Evolutionary conservation across 2,888 invertebrate genomes (phyloP), one percentile per base, ranked within the genome.

Genomic region (Thymelicus acteon): DNA sequence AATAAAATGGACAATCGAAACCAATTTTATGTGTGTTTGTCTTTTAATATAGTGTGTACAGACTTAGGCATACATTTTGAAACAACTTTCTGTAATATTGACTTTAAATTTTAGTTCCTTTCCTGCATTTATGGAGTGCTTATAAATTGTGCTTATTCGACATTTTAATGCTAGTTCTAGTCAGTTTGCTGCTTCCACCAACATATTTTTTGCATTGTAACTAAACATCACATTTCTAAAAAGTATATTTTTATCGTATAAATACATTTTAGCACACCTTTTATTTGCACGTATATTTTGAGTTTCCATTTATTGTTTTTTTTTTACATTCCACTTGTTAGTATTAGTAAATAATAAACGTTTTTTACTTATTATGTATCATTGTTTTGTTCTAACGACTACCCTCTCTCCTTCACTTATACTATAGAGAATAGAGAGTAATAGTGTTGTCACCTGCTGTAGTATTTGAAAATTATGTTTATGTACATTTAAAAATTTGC

Each of bases 111-210:
- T 81, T 81, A 85, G 89, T 88, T 91, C 88, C 90, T 88, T 84
- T 77, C 68, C 72, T 85, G 91, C 91, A 91, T 91, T 91, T 91
- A 89, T 78, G 52, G 49, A 64, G 69, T 72, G 73, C 69, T 78
- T 75, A 66, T 61, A 75, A 76, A 76, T 72, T 80, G 81, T 70
- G 67, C 77, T 83, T 82, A 79, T 84, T 83, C 75, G 72, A 80
- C 84, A 83, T 80, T 78, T 24, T 79, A 73, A 78, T 71, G 78
- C 83, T 85, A 88, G 84, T 84, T 91, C 91, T 91, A 91, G 91
- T 91, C 91, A 91, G 81, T 75, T 77, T 80, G 78, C 79, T 78
- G 81, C 88, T 90, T 88, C 88, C 89, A 85, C 80, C 77, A 75
- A 71, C 70, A 75, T 75, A 75, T 78, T 68, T 76, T 71, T 76